Evolutionary conservation across 2,888 invertebrate species (phyloP), one percentile per base, ranked within the genome.

Genomic region (Aphidius colemani): DNA sequence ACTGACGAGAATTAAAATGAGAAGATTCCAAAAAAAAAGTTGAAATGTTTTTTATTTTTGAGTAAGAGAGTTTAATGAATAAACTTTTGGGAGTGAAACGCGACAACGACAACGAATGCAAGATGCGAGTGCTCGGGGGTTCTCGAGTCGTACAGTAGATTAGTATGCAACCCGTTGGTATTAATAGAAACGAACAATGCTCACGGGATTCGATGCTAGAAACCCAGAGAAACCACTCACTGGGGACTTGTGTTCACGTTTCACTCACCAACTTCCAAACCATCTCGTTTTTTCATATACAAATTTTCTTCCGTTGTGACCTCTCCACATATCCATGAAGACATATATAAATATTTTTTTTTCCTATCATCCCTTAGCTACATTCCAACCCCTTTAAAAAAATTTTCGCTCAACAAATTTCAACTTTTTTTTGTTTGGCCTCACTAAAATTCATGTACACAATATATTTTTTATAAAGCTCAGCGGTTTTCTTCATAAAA

Each of bases 151-250:
- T 62, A 66, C 72, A 72, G 74, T 71, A 76, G 75, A 78, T 78
- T 78, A 78, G 77, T 78, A 76, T 78, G 78, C 78, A 78, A 77
- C 74, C 76, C 74, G 74, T 74, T 75, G 68, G 75, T 78, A 78
- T 79, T 79, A 78, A 79, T 78, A 79, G 79, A 76, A 75, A 70
- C 75, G 77, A 78, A 78, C 78, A 78, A 78, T 78, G 78, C 78
- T 79, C 76, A 76, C 73, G 76, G 75, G 63, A 66, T 59, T 30
- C 59, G 66, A 67, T 66, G 30, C 53, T 66, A 60, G 57, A 53
- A 45, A 63, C 64, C 66, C 46, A 46, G 30, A 46, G 46, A 57
- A 11, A 13, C 49, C 48, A 59, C 53, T 18, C 41, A 48, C 49
- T 39, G 61, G 11, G 55, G 66, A 61, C 65, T 66, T 55, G 61